Conservation (phyloP, 2,888 invertebrate genomes). For the Caprella mutica region DNA sequence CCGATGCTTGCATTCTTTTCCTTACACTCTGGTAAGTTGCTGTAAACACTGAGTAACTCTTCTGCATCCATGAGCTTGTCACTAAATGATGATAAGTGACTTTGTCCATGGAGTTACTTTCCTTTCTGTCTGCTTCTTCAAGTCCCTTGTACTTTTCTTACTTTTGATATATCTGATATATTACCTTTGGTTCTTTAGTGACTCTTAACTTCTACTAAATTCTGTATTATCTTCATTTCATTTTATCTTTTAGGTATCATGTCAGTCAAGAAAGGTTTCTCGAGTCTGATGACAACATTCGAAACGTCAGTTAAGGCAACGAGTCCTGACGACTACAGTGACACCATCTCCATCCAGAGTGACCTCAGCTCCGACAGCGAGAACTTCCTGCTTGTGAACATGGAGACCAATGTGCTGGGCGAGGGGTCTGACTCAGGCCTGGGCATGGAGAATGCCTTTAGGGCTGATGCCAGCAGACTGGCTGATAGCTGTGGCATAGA, state of each 20-base stretch:
- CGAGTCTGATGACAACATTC: constrained; percentile 67
- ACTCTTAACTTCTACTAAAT: background rate
- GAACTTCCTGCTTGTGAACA: constrained; percentile 34
- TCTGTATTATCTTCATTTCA: background rate
- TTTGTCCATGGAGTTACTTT: too few relatives aligned
- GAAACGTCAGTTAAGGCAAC: constrained; percentile 64
- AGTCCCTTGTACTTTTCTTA: too few relatives aligned
- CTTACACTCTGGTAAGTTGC: too few relatives aligned
- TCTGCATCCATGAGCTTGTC: too few relatives aligned
- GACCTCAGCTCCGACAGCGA: constrained; percentile 65
- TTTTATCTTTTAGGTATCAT: constrained; percentile 21
- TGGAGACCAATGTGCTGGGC: constrained; percentile 16
- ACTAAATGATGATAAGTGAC: too few relatives aligned
- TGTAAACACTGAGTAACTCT: too few relatives aligned
- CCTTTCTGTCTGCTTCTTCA: too few relatives aligned
- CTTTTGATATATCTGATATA: too few relatives aligned
- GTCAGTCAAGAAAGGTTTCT: constrained; percentile 66
- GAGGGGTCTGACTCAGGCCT: constrained; percentile 24
- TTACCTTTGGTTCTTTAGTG: too few relatives aligned
- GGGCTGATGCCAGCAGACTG: constrained; percentile 11
- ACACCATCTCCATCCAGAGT: constrained; percentile 61
- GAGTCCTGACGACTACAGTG: constrained; percentile 51
- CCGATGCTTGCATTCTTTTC: too few relatives aligned
- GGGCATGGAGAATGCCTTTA: constrained; percentile 22
- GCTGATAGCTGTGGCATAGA: constrained; percentile 17